Evolutionary conservation across 1,140 invertebrate species (phyloP), one percentile per base, ranked within the genome.

Genomic region (Drosophila sp.): DNA sequence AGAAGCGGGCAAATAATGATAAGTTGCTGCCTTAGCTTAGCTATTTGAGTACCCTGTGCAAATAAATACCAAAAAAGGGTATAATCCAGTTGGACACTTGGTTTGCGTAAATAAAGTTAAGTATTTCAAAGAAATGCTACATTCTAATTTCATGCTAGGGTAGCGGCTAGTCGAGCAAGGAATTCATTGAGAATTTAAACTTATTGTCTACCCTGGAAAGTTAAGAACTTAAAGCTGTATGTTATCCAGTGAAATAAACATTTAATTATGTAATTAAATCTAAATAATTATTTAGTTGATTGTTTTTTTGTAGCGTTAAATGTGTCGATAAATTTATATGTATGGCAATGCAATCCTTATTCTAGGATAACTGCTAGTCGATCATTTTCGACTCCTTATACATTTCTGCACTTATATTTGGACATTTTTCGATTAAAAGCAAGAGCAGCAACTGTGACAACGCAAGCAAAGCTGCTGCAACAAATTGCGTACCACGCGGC

Each of bases 401-500:
- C 2, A 29, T 2, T 27, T 14, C 9, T 50, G n/a, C 25, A 21
- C 14, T 50, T 4, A 5, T 3, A 8, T 34, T 48, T 11, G 6
- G 18, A 57, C 18, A 43, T 25, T 57, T 14, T 57, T 45, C 56
- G 56, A 21, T 81, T 81, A 81, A 58, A 58, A 32, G 54, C 54
- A 81, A 58, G 53, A 32, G 54, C 54, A 36, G 45, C 40, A 46
- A 41, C 14, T 21, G 25, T 27, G 41, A 13, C 54, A 38, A 38
- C 25, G 43, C 29, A 64, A 48, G 50, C 40, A 43, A 56, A 46
- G 62, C 51, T 36, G 63, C 32, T 29, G 34, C 36, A 41, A 6
- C 41, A 51, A 53, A 66, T 72, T 72, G 29, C 32, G 53, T 43
- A 41, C 57, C 14, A 83, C 72, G 29, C 51, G 72, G 72, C 80